A percentile compares a stretch with the other conserved stretches of the same genome.
phyloP scores from a whole-genome alignment of 2,888 invertebrate species.

The Incurvaria masculella region DNA sequence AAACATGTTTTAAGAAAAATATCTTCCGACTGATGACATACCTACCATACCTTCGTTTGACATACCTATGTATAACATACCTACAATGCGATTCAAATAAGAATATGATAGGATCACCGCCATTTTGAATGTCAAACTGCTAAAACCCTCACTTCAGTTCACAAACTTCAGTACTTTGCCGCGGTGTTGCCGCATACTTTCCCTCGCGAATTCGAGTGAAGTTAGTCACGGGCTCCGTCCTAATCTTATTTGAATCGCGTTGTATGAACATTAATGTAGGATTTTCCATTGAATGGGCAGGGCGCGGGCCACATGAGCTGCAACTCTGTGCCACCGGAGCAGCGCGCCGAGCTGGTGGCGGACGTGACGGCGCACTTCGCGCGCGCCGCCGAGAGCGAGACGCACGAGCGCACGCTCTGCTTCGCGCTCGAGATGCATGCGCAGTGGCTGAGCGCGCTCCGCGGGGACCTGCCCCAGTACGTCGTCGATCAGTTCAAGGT shows the following conservation, averaged over 20 bases:
- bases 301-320: slow-evolving; percentile 72
- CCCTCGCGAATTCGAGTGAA: too few relatives aligned
- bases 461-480: slow-evolving; percentile 60
- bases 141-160: too few relatives aligned
- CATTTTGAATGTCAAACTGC: too few relatives aligned
- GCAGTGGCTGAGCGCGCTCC: slow-evolving; percentile 70
- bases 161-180: too few relatives aligned
- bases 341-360: slow-evolving; percentile 53
- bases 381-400: slow-evolving; percentile 81
- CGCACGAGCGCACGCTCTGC: slow-evolving; percentile 87
- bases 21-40: too few relatives aligned
- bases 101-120: too few relatives aligned
- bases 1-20: too few relatives aligned
- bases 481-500: slow-evolving; percentile 64
- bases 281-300: slow-evolving; percentile 21
- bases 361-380: slow-evolving; percentile 65
- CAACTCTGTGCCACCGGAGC: slow-evolving; percentile 61
- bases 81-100: too few relatives aligned
- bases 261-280: background rate
- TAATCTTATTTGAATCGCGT: too few relatives aligned
- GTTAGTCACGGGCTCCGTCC: too few relatives aligned
- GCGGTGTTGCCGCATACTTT: too few relatives aligned
- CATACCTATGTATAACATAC: background rate
- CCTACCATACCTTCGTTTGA: background rate
- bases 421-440: slow-evolving; percentile 78